A percentile compares a stretch with the other conserved stretches of the same genome.
phyloP scores from a whole-genome alignment of 2,888 invertebrate species.

The Junonia oenone region DNA sequence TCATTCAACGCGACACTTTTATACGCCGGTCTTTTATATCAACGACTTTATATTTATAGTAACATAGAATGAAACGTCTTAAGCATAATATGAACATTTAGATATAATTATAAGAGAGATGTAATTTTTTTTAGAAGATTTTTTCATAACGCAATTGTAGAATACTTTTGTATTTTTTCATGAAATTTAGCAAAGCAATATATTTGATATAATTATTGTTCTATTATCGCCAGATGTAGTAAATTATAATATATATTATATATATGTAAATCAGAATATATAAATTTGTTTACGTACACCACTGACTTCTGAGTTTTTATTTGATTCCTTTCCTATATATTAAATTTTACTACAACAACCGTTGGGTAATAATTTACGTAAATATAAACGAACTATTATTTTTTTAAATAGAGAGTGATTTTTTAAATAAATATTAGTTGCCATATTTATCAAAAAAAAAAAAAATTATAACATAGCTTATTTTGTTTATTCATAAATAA shows the following conservation, averaged over 20 bases:
- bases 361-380: no score
- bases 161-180: slow-evolving; percentile 78
- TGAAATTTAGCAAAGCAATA: slow-evolving; percentile 68
- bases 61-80: slow-evolving; percentile 53
- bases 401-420: no score
- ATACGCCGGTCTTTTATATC: slow-evolving; percentile 37
- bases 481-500: no score
- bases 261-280: slow-evolving; percentile 71
- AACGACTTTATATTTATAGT: slow-evolving; percentile 44
- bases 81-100: slow-evolving; percentile 72
- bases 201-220: slow-evolving; percentile 68
- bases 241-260: slow-evolving; percentile 37
- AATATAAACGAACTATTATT: no score
- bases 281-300: slow-evolving; percentile 75
- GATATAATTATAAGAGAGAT: slow-evolving; percentile 51
- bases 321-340: slow-evolving; percentile 16
- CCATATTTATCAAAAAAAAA: no score
- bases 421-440: no score
- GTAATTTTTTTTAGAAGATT: slow-evolving; percentile 71
- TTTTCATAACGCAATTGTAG: slow-evolving; percentile 64
- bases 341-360: no score
- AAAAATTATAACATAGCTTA: no score
- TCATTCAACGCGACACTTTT: slow-evolving; percentile 9
- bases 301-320: slow-evolving; percentile 45
- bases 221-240: slow-evolving; percentile 59